These are phyloP conservation scores for Dorcus hopei DNA, from an alignment of 2,888 invertebrate genomes.

Conservation along the genomic window DNA sequence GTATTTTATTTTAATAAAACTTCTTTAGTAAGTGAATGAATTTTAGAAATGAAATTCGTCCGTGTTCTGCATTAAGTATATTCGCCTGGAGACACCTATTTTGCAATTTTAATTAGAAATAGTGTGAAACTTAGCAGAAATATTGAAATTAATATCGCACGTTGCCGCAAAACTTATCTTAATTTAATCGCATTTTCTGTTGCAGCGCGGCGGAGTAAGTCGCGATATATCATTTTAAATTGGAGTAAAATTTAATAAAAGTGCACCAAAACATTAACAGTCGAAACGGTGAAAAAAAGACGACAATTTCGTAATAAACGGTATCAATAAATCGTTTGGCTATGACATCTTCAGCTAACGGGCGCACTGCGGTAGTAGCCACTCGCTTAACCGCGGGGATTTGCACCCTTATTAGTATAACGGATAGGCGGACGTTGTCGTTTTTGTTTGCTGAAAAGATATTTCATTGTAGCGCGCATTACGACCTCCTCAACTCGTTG, in stretches of 20 bases:
- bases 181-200: too few relatives aligned
- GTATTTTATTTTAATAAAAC: too few relatives aligned
- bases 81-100: too few relatives aligned
- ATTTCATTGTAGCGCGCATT: slow-evolving; percentile 33
- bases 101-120: too few relatives aligned
- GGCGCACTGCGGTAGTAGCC: slow-evolving; percentile 23
- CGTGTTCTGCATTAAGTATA: too few relatives aligned
- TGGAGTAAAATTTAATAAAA: slow-evolving; percentile 18
- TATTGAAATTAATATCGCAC: too few relatives aligned
- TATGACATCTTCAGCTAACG: slow-evolving; percentile 27
- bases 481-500: slow-evolving; percentile 28
- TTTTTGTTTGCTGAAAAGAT: slow-evolving; percentile 33
- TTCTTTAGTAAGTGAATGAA: too few relatives aligned
- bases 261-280: slow-evolving; percentile 13
- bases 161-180: too few relatives aligned
- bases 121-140: too few relatives aligned
- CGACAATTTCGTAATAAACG: slow-evolving; percentile 27
- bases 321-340: slow-evolving; percentile 32
- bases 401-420: slow-evolving; percentile 35
- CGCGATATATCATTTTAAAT: slow-evolving; percentile 12
- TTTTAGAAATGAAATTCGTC: too few relatives aligned
- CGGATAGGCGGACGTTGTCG: slow-evolving; percentile 32
- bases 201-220: not conserved
- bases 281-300: slow-evolving; percentile 17
- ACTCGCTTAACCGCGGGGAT: slow-evolving; percentile 20